Conservation (phyloP, 2,797 vertebrate genomes). For the Takifugu rubripes region DNA sequence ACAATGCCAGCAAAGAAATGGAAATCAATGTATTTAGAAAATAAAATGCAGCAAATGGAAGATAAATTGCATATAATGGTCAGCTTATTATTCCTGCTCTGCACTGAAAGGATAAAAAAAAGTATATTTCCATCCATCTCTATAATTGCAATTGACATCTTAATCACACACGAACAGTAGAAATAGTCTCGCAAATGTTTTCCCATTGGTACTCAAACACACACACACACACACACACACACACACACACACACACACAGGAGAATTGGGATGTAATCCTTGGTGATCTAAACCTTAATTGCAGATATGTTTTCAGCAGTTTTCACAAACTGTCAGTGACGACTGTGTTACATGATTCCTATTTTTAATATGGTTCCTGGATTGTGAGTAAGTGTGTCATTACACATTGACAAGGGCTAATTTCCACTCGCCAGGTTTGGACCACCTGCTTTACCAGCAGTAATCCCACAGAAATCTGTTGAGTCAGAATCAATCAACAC, state of each 20-base stretch:
- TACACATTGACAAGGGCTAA: constrained; percentile 5
- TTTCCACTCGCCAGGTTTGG: constrained; percentile 31
- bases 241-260: not conserved
- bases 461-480: constrained; percentile 24
- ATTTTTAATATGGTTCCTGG: too few relatives aligned
- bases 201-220: not conserved
- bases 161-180: constrained; percentile 10
- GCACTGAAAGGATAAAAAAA: constrained; percentile 13
- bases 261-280: constrained; percentile 14
- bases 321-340: too few relatives aligned
- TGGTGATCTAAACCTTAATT: constrained; percentile 40
- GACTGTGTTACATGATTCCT: too few relatives aligned
- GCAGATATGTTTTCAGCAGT: constrained; percentile 21
- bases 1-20: not conserved
- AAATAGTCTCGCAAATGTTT: constrained; percentile 15
- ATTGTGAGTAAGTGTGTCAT: too few relatives aligned
- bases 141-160: constrained; percentile 22
- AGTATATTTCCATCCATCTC: not conserved
- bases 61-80: constrained; percentile 68
- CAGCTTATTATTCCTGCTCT: constrained; percentile 57
- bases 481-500: constrained; percentile 32
- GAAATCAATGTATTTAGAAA: constrained; percentile 67
- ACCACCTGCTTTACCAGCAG: constrained; percentile 39
- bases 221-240: not conserved
- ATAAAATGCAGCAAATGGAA: constrained; percentile 57